phyloP scores from a whole-genome alignment of 2,888 invertebrate species.

The Flabesymbios commensalis region DNA sequence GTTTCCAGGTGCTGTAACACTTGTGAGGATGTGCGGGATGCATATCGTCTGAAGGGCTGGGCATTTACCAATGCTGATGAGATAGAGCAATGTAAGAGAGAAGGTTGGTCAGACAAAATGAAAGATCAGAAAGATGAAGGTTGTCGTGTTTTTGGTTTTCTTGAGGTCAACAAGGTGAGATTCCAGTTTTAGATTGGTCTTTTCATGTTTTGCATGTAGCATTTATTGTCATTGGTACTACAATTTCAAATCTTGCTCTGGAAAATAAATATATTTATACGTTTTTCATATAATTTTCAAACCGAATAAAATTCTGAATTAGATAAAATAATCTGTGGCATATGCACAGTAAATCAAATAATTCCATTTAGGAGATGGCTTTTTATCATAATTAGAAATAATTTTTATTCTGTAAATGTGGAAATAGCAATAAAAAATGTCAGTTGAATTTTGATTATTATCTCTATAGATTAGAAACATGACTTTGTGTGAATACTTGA shows the following conservation, averaged over 20 bases:
- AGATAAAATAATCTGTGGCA: no score
- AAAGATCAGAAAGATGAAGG: constrained; percentile 86
- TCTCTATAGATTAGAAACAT: no score
- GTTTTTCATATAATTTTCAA: not conserved
- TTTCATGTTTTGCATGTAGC: not conserved
- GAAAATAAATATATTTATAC: no score
- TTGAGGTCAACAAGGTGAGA: constrained; percentile 87
- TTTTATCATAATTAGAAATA: no score
- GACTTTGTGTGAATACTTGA: no score
- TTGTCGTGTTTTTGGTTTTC: constrained; percentile 90
- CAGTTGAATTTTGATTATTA: no score
- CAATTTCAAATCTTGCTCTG: no score
- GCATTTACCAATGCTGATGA: constrained; percentile 78
- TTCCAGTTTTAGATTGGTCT: not conserved
- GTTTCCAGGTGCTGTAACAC: constrained; percentile 87
- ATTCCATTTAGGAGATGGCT: no score
- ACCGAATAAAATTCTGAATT: not conserved
- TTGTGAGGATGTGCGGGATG: constrained; percentile 92
- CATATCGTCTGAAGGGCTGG: constrained; percentile 86
- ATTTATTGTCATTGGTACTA: not conserved
- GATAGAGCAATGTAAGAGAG: constrained; percentile 89
- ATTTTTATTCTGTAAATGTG: no score
- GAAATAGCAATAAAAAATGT: no score
- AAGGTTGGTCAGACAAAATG: constrained; percentile 73
- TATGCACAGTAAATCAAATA: no score